Evolutionary conservation across 2,797 vertebrate genomes (phyloP), one percentile per base, ranked within the genome.

Genomic region (Graptemys geographica): DNA sequence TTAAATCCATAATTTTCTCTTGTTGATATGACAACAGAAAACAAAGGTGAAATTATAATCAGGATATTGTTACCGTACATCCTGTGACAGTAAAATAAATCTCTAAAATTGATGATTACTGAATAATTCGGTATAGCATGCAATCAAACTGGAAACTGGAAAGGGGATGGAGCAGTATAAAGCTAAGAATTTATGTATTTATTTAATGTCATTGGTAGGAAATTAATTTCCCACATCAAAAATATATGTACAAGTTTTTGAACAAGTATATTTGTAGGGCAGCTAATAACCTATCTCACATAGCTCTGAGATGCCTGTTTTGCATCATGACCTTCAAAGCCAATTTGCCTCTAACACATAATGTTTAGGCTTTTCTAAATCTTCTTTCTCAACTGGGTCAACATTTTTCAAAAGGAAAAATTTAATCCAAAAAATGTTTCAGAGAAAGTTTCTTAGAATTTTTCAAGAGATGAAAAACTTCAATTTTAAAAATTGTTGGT

Each of bases 151-250:
- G 49, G 33, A 51, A 92, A 85, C 87, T 95, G 91, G 57, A 86
- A 87, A 81, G 79, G 44, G 41, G 76, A 86, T 95, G 90, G 90
- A 91, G 41, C 59, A 52, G 3, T 37, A 10, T 65, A 69, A 90
- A 95, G 56, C 49, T 37, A 82, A 69, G 86, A 97, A 89, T 94
- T 37, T 65, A 37, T 44, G 5, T n/a, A 56, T 53, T 86, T 37
- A 2, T 91, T 95, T 95, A 93, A 89, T 90, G 69, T 65, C 31
- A 69, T 62, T 74, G 90, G 59, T 41, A 86, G 81, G 90, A 95
- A 95, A 93, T 97, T 96, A 89, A 65, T 96, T 90, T 81, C 80
- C 59, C 56, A 95, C 8, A 4, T 93, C 84, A 91, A 55, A 93
- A 92, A 94, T 81, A 74, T 25, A 23, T n/a, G 89, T 96, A 92